Conservation (phyloP, 2,888 invertebrate species). For the Mythimna vitellina region DNA sequence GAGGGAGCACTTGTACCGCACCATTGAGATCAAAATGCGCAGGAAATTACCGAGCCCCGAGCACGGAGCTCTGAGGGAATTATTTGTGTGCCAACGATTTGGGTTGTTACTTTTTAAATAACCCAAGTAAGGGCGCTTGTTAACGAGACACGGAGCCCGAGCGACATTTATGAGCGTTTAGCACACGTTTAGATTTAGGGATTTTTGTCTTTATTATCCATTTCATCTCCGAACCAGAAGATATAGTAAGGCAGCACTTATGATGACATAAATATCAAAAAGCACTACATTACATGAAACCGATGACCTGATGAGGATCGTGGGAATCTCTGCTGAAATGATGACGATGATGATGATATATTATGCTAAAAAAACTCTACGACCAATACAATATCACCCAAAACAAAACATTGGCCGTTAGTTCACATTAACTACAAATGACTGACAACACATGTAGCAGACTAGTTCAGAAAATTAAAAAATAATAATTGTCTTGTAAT, state of each 20-base stretch:
- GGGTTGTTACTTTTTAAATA: conserved; percentile 88
- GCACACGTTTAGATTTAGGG: conserved; percentile 57
- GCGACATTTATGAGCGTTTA: conserved; percentile 73
- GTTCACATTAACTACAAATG: conserved; percentile 1
- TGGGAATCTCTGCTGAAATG: no score
- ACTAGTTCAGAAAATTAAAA: conserved; percentile 8
- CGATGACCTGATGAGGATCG: no score
- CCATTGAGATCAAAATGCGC: conserved; percentile 90
- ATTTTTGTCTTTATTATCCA: conserved; percentile 30
- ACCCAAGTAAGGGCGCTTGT: conserved; percentile 84
- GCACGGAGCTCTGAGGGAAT: conserved; percentile 81
- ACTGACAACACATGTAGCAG: background rate
- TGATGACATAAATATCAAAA: background rate
- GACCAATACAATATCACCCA: background rate
- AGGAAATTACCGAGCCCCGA: conserved; percentile 88
- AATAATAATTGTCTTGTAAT: conserved; percentile 20
- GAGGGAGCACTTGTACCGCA: conserved; percentile 89
- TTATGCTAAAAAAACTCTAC: no score
- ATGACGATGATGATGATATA: no score
- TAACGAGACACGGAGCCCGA: conserved; percentile 80
- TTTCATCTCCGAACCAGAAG: conserved; percentile 6
- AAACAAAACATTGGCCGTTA: conserved; percentile 3
- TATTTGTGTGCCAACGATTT: conserved; percentile 88
- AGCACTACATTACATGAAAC: background rate
- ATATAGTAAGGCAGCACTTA: background rate